Base-by-base conservation (phyloP, 1,140 invertebrate genomes). In the Drosophila pruinosa region DNA sequence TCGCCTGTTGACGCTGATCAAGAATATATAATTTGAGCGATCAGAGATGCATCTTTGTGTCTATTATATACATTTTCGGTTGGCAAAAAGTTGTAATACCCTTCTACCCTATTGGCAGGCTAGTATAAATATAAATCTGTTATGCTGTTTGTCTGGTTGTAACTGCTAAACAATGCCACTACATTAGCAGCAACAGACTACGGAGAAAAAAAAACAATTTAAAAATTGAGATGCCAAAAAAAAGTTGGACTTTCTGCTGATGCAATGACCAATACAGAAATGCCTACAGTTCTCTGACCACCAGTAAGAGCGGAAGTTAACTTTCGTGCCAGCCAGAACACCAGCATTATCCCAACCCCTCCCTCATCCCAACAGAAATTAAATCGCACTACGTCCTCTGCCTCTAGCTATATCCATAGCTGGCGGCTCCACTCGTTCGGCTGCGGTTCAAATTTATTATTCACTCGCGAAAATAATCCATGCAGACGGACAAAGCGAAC, bases 391-490 rank as follows among this genome's bases (percentile, higher is more conserved):
- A 22, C 21, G 4, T 39, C 45, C 64, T 15, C 45, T 21, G n/a
- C 17, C 8, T 36, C 28, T 39, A 59, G 6, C 7, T 68, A 38
- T 19, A 45, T 59, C 72, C 77, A 76, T 64, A 70, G 72, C 68
- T 83, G 81, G 68, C 77, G 73, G 76, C 41, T 64, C 78, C 69
- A 62, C 73, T 86, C 77, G 77, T 86, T 85, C 81, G 81, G 77
- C 80, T 85, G 81, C 82, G 81, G 81, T 81, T 86, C 81, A 86
- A 85, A 85, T 85, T 85, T 85, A 85, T 86, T 85, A 85, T 86
- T 85, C 81, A 85, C 81, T 86, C 77, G 81, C 81, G 82, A 81
- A 86, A 85, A 85, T 85, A 85, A 85, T 85, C 82, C 81, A 86
- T 70, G 70, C 75, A 83, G 54, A 73, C 61, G 45, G 28, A 72